phyloP scores from a whole-genome alignment of 2,797 vertebrate species.

The Clangula hyemalis region DNA sequence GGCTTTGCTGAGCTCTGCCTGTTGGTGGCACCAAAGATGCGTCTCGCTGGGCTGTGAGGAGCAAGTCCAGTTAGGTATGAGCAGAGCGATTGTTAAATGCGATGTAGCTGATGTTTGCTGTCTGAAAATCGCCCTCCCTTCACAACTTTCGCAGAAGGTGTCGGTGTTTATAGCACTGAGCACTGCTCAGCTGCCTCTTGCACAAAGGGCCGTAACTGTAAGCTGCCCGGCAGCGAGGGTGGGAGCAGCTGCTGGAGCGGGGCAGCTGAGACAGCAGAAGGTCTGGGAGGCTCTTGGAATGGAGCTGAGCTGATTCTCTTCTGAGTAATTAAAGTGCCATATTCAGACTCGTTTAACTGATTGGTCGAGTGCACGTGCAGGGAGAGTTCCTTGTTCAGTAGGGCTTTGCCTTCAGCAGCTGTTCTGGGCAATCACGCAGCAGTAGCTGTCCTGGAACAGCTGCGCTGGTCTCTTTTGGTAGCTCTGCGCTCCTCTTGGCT shows the following conservation, averaged over 20 bases:
- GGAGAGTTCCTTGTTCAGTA: not conserved
- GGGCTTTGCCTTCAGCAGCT: not conserved
- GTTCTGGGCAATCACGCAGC: not conserved
- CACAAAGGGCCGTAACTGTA: not conserved
- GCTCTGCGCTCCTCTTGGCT: not conserved
- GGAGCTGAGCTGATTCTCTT: not conserved
- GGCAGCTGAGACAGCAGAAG: too few relatives aligned
- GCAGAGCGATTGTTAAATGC: not conserved
- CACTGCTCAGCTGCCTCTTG: not conserved
- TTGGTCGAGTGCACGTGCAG: not conserved
- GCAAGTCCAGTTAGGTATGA: not conserved
- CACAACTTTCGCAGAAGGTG: not conserved
- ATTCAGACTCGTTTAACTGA: not conserved
- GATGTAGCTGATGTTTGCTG: rapidly evolving
- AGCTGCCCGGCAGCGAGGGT: not conserved
- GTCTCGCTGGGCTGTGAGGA: not conserved
- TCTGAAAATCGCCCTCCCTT: not conserved
- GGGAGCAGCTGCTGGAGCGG: not conserved
- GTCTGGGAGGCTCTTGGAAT: not conserved
- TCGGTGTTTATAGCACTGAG: rapidly evolving
- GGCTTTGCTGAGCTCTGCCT: not conserved
- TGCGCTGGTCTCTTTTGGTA: not conserved
- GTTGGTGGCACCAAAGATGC: not conserved
- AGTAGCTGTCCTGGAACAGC: not conserved
- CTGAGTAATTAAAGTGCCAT: not conserved